These are phyloP conservation scores for Aythya baeri DNA, from an alignment of 2,113 vertebrate species.

Conservation along the genomic window DNA sequence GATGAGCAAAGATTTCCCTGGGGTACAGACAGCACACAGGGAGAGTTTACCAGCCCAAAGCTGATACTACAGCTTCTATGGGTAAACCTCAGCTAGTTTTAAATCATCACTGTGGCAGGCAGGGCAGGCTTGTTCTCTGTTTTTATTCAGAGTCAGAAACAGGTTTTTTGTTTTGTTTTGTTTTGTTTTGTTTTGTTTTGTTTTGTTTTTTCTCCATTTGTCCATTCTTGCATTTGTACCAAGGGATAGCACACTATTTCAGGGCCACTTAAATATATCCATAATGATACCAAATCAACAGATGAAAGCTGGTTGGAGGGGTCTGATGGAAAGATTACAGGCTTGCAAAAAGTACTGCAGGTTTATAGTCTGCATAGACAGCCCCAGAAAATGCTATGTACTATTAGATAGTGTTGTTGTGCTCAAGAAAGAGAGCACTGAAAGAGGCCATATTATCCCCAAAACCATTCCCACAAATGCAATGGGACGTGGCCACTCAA, in stretches of 20 bases:
- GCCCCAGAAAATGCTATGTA: not conserved
- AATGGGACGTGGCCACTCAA: not conserved
- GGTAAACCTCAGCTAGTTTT: not conserved
- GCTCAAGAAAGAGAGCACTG: not conserved
- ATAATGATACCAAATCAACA: not conserved
- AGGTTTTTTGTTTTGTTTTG: conserved; percentile 5
- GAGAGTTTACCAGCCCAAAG: not conserved
- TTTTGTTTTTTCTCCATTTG: not conserved
- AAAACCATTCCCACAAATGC: not conserved
- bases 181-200: too few relatives aligned
- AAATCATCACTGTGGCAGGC: not conserved
- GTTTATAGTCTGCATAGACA: not conserved
- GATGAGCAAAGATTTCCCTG: not conserved
- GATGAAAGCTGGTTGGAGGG: not conserved
- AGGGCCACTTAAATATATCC: not conserved
- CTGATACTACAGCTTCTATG: not conserved
- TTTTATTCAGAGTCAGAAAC: not conserved
- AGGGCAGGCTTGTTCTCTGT: not conserved
- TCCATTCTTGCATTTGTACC: not conserved
- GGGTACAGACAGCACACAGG: not conserved
- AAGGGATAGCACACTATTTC: not conserved
- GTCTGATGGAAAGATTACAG: not conserved
- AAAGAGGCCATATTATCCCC: not conserved
- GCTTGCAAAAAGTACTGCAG: not conserved
- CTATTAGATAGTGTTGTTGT: not conserved